phyloP scores from a whole-genome alignment of 2,797 vertebrate species.

The Hemitrygon akajei region DNA sequence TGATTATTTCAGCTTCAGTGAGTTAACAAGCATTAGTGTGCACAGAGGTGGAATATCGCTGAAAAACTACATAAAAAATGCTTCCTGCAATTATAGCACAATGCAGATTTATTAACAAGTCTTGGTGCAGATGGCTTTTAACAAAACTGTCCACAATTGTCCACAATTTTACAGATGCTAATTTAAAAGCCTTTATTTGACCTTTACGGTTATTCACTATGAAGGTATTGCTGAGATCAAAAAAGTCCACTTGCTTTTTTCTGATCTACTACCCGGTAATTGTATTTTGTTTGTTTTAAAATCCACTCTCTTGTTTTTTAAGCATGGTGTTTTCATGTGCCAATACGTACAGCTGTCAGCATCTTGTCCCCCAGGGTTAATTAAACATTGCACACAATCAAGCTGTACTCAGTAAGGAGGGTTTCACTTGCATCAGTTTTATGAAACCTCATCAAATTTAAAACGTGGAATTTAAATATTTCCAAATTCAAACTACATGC shows the following conservation, averaged over 20 bases:
- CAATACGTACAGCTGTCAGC: background rate
- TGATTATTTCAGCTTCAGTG: slow-evolving; percentile 11
- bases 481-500: too few species aligned
- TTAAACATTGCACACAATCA: background rate
- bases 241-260: background rate
- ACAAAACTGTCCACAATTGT: background rate
- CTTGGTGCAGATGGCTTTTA: background rate
- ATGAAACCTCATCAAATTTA: background rate
- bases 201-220: background rate
- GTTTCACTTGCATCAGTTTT: background rate
- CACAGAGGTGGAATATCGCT: background rate
- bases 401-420: background rate
- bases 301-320: background rate
- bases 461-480: background rate
- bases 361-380: slow-evolving; percentile 19
- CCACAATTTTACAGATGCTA: background rate
- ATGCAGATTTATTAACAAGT: background rate
- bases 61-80: slow-evolving; percentile 2
- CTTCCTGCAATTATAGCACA: background rate
- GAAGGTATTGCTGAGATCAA: background rate
- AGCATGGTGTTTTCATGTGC: background rate
- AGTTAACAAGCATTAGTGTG: background rate
- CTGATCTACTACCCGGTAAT: background rate
- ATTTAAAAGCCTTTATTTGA: background rate
- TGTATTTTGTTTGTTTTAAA: background rate